Evolutionary conservation across 1,140 invertebrate species (phyloP), one percentile per base, ranked within the genome.

Genomic region (Euglossa dilemma): DNA sequence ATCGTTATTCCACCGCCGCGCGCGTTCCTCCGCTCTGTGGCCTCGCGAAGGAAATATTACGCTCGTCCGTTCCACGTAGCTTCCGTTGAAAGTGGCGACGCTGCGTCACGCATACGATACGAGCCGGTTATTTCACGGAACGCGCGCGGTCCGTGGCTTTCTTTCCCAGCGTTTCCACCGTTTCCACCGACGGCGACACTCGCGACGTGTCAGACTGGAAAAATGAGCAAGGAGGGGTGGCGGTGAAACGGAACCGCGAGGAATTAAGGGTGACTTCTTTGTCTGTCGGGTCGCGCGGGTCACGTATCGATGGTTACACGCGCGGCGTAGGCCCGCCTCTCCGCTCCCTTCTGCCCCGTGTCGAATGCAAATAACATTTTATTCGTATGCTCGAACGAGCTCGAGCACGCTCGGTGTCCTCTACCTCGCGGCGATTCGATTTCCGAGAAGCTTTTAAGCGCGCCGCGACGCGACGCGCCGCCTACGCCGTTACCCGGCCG

Each of bases 201-300:
- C 36, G 36, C 25, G 66, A 67, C 6, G 14, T 12, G 23, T 50
- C 36, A 36, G 36, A 36, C 36, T 36, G 36, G 36, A 36, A 36
- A 36, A 36, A 36, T 18, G 54, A 28, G 25, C 25, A 14, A 23
- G 43, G 28, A n/a, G 59, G 6, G 25, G 36, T 11, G 8, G 20
- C 8, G 9, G 28, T n/a, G 25, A 28, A 28, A 5, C 25, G 20
- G 5, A 9, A n/a, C 47, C 36, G 7, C 66, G 56, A 66, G 12
- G 70, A 80, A 81, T 81, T 81, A 75, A 75, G 79, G 71, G 50
- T 75, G 50, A 25, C 50, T 66, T 64, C 71, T 73, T 64, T 81
- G 61, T 66, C 70, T 81, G 18, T 8, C n/a, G 11, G 47, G 43
- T 43, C 12, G 20, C 1, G 5, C 50, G 18, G 25, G 50, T 81